These are phyloP conservation scores for Caenorhabditis panamensis DNA, from an alignment of 2,888 invertebrate genomes.

Conservation along the genomic window DNA sequence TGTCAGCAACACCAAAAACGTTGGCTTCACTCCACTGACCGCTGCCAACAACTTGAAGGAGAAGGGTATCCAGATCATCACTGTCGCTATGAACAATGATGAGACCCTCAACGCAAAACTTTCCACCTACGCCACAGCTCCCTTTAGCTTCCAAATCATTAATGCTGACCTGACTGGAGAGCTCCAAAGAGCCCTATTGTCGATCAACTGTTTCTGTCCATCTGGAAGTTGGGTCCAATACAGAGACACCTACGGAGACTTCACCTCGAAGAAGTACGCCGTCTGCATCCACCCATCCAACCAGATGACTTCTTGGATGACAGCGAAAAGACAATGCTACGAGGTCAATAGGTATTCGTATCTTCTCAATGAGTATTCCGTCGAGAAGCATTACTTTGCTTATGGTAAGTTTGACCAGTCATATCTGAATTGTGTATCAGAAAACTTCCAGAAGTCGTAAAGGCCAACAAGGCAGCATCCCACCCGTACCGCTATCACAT, in stretches of 20 bases:
- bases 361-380: slow-evolving; percentile 29
- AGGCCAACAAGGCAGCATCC: neutral
- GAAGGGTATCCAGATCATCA: slow-evolving; percentile 33
- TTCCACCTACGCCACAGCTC: slow-evolving; percentile 17
- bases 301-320: slow-evolving; percentile 38
- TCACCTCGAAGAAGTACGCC: slow-evolving; percentile 22
- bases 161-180: slow-evolving; percentile 7
- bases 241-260: neutral
- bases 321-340: slow-evolving; percentile 39
- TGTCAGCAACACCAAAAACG: neutral
- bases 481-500: slow-evolving; percentile 39
- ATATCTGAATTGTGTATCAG: neutral
- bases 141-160: slow-evolving; percentile 4
- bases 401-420: neutral
- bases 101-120: slow-evolving; percentile 2
- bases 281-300: slow-evolving; percentile 16
- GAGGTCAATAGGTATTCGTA: slow-evolving; percentile 7
- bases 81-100: slow-evolving; percentile 24
- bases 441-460: neutral
- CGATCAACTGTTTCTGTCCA: slow-evolving; percentile 61
- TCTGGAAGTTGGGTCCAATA: slow-evolving; percentile 44
- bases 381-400: slow-evolving; percentile 33
- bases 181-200: slow-evolving; percentile 20
- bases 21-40: neutral
- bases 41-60: slow-evolving; percentile 23